Evolutionary conservation across 2,888 invertebrate species (phyloP).

Genomic region (Orthosia gracilis): DNA sequence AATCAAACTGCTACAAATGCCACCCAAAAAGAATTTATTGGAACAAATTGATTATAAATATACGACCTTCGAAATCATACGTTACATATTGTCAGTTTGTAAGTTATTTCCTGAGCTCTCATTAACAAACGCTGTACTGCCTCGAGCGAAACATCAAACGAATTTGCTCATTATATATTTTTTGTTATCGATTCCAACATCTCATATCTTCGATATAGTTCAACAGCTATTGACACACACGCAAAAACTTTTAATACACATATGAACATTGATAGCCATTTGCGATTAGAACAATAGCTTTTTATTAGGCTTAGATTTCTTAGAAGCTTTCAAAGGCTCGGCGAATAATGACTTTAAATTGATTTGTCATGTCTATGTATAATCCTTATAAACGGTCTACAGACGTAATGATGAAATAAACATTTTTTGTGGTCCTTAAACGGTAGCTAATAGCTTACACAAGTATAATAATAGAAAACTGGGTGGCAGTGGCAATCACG

Average conservation of each 20-base stretch:
- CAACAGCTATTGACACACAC: slow-evolving; percentile 57
- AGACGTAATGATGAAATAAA: slow-evolving; percentile 42
- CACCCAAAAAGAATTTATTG: slow-evolving; percentile 72
- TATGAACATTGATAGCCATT: slow-evolving; percentile 37
- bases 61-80: slow-evolving; percentile 70
- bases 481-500: slow-evolving; percentile 43
- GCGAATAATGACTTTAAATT: slow-evolving; percentile 34
- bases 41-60: slow-evolving; percentile 74
- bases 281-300: slow-evolving; percentile 42
- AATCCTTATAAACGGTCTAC: slow-evolving; percentile 45
- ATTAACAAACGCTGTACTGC: slow-evolving; percentile 77
- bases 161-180: slow-evolving; percentile 73
- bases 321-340: slow-evolving; percentile 42
- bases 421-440: slow-evolving; percentile 54
- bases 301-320: slow-evolving; percentile 45
- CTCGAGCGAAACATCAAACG: slow-evolving; percentile 72
- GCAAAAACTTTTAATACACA: slow-evolving; percentile 54
- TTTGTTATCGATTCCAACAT: slow-evolving; percentile 62
- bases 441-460: slow-evolving; percentile 61
- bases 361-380: slow-evolving; percentile 56
- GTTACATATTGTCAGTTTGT: slow-evolving; percentile 71
- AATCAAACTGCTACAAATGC: slow-evolving; percentile 66
- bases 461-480: slow-evolving; percentile 61
- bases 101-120: slow-evolving; percentile 71
- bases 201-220: slow-evolving; percentile 54